Base-by-base conservation (phyloP, 2,113 vertebrate species). In the Kobus ellipsiprymnus region DNA sequence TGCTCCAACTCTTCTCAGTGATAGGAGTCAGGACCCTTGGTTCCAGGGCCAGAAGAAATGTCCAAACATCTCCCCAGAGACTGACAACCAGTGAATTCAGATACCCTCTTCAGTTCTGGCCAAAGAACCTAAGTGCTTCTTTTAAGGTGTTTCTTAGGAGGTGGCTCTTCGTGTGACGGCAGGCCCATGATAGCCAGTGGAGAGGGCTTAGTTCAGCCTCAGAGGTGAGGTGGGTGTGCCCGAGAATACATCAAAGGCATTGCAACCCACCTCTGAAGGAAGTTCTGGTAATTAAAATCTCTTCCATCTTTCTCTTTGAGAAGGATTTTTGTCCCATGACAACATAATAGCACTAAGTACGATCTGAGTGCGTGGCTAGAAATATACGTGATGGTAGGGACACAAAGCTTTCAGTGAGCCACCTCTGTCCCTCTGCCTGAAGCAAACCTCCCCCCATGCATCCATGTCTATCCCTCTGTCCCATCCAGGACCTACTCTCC, bases 281-380 rank as follows among this genome's bases (percentile, higher is more conserved):
- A 44, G 67, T 67, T 88, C 27, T 91, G 89, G 85, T 78, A 36
- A 93, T 94, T 67, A 85, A 87, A 60, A 62, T 83, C 44, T 91
- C 57, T 74, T 36, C 48, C 36, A 40, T 84, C 59, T 91, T 97
- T 88, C 52, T 93, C 78, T 92, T 86, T 83, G 83, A 94, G 64
- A 64, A 92, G 50, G 17, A 27, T 14, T 94, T 95, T 95, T 95
- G 81, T 90, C 40, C 46, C 71, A n/a, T 81, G 93, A 81, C 52
- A 80, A 74, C 16, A 78, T 54, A 87, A 93, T 57, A 54, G 17
- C 86, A 21, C 67, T 81, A 87, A 74, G 74, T 82, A 25, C n/a
- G 57, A 60, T 46, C 86, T 93, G 50, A 87, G 78, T 81, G 30
- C 1, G 0, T 87, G 46, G 11, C 40, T 67, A 23, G 81, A 93